Percentiles rank a stretch among this genome's conserved stretches.
phyloP scores from a whole-genome alignment of 2,797 vertebrate genomes.

The Podarcis siculus region DNA sequence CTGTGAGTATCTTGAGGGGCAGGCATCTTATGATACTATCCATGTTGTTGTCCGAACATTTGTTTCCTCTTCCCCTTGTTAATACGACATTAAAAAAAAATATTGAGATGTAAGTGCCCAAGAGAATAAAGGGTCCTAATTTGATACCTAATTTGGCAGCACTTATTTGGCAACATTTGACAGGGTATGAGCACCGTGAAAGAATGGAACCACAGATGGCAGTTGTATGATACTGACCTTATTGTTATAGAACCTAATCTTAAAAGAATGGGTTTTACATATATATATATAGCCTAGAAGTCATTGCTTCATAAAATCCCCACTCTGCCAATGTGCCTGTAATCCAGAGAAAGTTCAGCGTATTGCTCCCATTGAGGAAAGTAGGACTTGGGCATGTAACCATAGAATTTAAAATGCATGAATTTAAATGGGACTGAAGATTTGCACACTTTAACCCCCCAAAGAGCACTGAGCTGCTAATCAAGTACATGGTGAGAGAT shows the following conservation, averaged over 20 bases:
- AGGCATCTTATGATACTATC: not conserved
- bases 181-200: constrained; percentile 53
- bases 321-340: constrained; percentile 27
- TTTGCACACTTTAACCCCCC: not conserved
- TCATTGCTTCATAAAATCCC: constrained; percentile 20
- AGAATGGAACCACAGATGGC: constrained; percentile 52
- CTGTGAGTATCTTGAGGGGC: constrained; percentile 81
- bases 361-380: not conserved
- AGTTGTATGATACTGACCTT: constrained; percentile 48
- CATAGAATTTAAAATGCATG: not conserved
- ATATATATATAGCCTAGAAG: not conserved
- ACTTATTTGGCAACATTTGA: constrained; percentile 46
- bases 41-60: not conserved
- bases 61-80: constrained; percentile 44
- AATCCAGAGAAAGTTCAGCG: not conserved
- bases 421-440: not conserved
- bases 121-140: constrained; percentile 25
- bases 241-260: constrained; percentile 44
- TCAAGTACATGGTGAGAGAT: not conserved
- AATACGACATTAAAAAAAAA: constrained; percentile 3
- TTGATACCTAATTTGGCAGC: constrained; percentile 29
- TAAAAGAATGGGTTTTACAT: not conserved
- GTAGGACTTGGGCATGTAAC: not conserved
- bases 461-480: not conserved
- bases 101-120: constrained; percentile 23